A percentile compares a stretch with the other conserved stretches of the same genome.
phyloP scores from a whole-genome alignment of 2,113 vertebrate species.

The Athene noctua region DNA sequence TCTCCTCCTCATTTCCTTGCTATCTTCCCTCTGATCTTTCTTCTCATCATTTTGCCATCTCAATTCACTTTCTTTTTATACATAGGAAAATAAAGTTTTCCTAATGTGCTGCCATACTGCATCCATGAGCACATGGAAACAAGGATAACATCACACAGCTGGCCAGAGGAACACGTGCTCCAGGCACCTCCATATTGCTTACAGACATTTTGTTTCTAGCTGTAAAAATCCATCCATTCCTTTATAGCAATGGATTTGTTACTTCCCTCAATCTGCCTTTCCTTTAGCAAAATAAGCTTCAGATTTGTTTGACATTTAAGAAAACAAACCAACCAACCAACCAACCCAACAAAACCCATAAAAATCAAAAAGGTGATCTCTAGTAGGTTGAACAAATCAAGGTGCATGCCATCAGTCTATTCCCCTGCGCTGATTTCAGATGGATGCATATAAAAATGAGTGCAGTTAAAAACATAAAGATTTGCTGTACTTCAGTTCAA shows the following conservation, averaged over 20 bases:
- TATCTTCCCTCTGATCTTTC: neutral
- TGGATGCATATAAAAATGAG: neutral
- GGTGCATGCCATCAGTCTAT: neutral
- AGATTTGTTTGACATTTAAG: neutral
- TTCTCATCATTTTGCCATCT: neutral
- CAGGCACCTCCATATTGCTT: fast-evolving
- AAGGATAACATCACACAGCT: neutral
- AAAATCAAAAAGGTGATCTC: neutral
- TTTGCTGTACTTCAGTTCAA: neutral
- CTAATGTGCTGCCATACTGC: neutral
- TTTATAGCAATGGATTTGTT: neutral
- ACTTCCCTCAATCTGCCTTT: neutral
- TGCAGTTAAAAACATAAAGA: neutral
- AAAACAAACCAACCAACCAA: neutral
- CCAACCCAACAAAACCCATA: neutral
- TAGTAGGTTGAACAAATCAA: neutral
- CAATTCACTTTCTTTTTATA: neutral
- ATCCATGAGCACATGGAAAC: neutral
- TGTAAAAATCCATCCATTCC: neutral
- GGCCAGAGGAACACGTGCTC: neutral
- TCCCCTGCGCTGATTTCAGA: neutral
- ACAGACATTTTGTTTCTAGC: neutral
- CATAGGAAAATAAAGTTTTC: neutral
- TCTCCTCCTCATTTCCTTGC: neutral
- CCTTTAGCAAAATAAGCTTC: neutral